phyloP scores from a whole-genome alignment of 1,140 invertebrate genomes.

The Rhopalosiphum maidis region DNA sequence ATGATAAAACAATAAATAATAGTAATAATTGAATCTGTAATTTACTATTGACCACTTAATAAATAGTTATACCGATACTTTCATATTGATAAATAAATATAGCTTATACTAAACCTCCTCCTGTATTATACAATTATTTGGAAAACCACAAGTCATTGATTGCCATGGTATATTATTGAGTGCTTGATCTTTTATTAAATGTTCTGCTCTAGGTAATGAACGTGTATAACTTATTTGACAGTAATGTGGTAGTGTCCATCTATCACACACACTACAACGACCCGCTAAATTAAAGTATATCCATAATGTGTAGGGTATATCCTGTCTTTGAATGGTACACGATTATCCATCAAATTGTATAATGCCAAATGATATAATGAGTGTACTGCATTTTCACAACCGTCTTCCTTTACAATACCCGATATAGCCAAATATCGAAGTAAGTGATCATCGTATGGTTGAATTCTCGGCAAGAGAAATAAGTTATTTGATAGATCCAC shows the following conservation, averaged over 20 bases:
- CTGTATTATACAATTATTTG: background rate
- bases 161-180: background rate
- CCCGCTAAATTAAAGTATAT: background rate
- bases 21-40: background rate
- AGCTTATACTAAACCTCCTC: background rate
- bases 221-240: background rate
- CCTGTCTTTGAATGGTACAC: background rate
- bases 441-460: background rate
- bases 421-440: background rate
- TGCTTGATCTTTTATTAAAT: background rate
- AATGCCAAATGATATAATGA: background rate
- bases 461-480: background rate
- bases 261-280: background rate
- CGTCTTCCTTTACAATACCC: background rate
- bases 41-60: background rate
- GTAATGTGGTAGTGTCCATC: background rate
- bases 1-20: background rate
- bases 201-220: background rate
- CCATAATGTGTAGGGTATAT: background rate
- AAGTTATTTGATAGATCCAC: background rate
- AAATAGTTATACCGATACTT: background rate
- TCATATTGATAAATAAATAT: background rate
- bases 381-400: background rate
- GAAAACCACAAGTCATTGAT: background rate
- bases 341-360: background rate